Evolutionary conservation across 2,113 vertebrate genomes (phyloP).

Genomic region (Dromiciops gliroides): DNA sequence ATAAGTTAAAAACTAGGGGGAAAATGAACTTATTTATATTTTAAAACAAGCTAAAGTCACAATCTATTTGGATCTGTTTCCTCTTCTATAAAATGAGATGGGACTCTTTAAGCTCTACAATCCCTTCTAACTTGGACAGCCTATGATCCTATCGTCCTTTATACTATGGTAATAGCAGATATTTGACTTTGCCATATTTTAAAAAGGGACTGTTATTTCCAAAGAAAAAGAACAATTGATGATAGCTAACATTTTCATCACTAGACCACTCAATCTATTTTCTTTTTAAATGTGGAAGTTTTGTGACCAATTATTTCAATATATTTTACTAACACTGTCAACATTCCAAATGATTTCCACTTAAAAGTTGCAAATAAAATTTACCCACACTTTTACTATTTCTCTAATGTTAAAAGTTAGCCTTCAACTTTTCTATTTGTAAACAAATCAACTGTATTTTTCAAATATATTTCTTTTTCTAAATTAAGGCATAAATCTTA

Average conservation of each 20-base stretch:
- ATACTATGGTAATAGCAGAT: not conserved
- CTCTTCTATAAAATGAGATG: not conserved
- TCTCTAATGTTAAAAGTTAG: conserved; percentile 25
- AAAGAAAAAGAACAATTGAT: not conserved
- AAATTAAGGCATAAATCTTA: conserved; percentile 36
- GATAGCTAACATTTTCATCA: conserved; percentile 6
- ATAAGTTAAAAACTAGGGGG: conserved; percentile 5
- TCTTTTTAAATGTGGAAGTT: not conserved
- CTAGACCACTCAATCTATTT: not conserved
- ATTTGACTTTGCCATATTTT: conserved; percentile 5
- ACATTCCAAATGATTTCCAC: not conserved
- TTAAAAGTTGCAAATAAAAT: conserved; percentile 7
- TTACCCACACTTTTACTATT: not conserved
- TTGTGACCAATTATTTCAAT: not conserved
- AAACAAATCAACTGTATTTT: not conserved
- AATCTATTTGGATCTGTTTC: not conserved
- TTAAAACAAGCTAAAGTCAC: not conserved
- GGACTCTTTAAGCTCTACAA: not conserved
- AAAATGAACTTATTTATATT: not conserved
- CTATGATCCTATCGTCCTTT: not conserved
- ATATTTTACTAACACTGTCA: not conserved
- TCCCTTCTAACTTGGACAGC: not conserved
- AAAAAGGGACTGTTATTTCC: conserved; percentile 36
- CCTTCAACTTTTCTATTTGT: conserved; percentile 1
- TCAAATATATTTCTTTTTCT: not conserved